phyloP scores from a whole-genome alignment of 2,888 invertebrate genomes.

The Liopterus haemorrhoidalis region DNA sequence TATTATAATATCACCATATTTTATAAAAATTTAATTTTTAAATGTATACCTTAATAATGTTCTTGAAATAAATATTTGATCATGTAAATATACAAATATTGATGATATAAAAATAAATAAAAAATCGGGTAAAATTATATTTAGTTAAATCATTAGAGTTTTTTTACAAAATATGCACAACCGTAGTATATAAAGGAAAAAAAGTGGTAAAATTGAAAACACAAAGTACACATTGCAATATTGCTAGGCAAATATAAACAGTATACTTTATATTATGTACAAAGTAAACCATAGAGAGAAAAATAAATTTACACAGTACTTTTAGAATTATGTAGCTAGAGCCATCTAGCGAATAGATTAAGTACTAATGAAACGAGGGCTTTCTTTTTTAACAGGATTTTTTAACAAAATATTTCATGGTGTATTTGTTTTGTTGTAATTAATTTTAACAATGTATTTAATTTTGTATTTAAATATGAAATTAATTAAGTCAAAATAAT shows the following conservation, averaged over 20 bases:
- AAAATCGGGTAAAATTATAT: too few species aligned
- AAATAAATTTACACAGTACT: constrained; percentile 41
- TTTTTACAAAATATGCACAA: constrained; percentile 6
- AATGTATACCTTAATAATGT: too few species aligned
- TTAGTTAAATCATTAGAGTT: constrained; percentile 14
- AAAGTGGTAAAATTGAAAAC: constrained; percentile 40
- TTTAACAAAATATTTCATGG: not conserved
- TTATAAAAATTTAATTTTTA: too few species aligned
- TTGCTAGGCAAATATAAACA: constrained; percentile 44
- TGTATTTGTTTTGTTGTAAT: too few species aligned
- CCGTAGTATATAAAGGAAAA: constrained; percentile 32
- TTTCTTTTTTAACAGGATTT: constrained; percentile 11
- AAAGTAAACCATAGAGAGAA: constrained; percentile 40
- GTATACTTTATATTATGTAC: constrained; percentile 44
- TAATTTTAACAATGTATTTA: too few species aligned
- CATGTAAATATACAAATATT: too few species aligned
- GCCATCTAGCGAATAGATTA: constrained; percentile 38
- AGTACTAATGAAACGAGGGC: constrained; percentile 31
- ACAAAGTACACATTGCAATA: constrained; percentile 41
- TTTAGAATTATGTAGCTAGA: constrained; percentile 31
- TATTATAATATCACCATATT: too few species aligned
- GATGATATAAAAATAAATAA: too few species aligned
- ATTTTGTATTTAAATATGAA: too few species aligned
- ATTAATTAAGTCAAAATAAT: too few species aligned
- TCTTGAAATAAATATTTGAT: too few species aligned